Evolutionary conservation across 2,113 vertebrate species (phyloP).

Genomic region (Neodontobutis hainanensis): DNA sequence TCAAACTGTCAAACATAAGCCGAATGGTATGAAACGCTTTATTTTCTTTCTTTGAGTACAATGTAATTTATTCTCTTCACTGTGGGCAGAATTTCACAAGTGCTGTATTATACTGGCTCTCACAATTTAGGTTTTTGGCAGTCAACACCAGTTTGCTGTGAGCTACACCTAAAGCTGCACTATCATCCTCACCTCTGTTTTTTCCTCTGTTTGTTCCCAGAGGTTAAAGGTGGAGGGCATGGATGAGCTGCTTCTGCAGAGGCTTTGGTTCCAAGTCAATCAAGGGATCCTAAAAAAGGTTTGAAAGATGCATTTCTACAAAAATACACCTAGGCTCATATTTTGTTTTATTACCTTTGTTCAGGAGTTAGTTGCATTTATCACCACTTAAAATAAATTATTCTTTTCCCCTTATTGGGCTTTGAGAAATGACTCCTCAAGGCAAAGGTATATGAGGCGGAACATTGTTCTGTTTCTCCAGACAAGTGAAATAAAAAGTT

Average conservation of each 20-base stretch:
- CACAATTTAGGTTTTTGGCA: conserved; percentile 1
- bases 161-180: neutral
- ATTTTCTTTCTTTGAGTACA: neutral
- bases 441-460: neutral
- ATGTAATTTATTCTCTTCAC: conserved; percentile 5
- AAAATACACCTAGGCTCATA: no score
- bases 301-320: neutral
- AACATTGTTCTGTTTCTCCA: neutral
- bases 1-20: conserved; percentile 75
- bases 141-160: neutral
- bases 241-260: conserved; percentile 76
- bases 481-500: neutral
- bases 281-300: conserved; percentile 77
- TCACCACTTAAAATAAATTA: neutral
- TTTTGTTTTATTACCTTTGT: neutral
- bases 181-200: neutral
- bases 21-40: conserved; percentile 63
- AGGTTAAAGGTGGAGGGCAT: conserved; percentile 59
- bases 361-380: no score
- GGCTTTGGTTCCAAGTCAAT: conserved; percentile 85
- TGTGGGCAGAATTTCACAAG: neutral
- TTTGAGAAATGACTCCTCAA: neutral
- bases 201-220: conserved; percentile 54
- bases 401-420: neutral
- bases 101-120: neutral